Evolutionary conservation across 2,888 invertebrate species (phyloP), one percentile per base, ranked within the genome.

Genomic region (Drosophila cognata): DNA sequence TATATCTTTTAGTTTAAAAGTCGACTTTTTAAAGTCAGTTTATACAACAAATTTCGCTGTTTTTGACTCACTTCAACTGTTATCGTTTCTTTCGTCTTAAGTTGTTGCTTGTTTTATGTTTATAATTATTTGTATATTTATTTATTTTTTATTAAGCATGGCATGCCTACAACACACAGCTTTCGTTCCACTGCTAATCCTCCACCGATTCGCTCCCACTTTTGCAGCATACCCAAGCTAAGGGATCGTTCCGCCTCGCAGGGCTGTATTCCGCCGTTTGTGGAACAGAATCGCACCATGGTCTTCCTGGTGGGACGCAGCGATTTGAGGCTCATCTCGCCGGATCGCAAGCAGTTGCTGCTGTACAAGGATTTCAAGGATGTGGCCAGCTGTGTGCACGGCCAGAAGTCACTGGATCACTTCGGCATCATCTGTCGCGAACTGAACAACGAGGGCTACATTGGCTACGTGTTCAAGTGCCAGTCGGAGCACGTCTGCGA

Each of bases 341-440:
- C 98, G 0, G 98, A 99, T 91, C 95, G 97, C 68, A 99, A 99
- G 90, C 96, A 97, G 87, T 96, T 98, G 16, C 94, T 99, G 10
- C 94, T 99, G 10, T 97, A 98, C 88, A 96, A 98, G 78, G 96
- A 96, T 52, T 96, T 99, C 89, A 96, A 96, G 88, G 98, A 99
- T 90, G 96, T 99, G 16, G 96, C 97, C 1, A 97, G 96, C 79
- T 98, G 98, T 84, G 96, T 97, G 4, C 96, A 97, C 89, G 99
- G 99, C 0, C 94, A 96, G n/a, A 94, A 94, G 72, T 96, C 96
- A 91, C 94, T 95, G 48, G 98, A 98, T 80, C 97, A 99, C 90
- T 98, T 99, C 92, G 98, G 98, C 0, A 98, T 99, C 90, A 97
- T 99, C 55, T 98, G 98, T 84, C 95, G 96, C n/a, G 98, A 98